phyloP scores from a whole-genome alignment of 1,140 invertebrate species.

The Dinothrombium tinctorium region DNA sequence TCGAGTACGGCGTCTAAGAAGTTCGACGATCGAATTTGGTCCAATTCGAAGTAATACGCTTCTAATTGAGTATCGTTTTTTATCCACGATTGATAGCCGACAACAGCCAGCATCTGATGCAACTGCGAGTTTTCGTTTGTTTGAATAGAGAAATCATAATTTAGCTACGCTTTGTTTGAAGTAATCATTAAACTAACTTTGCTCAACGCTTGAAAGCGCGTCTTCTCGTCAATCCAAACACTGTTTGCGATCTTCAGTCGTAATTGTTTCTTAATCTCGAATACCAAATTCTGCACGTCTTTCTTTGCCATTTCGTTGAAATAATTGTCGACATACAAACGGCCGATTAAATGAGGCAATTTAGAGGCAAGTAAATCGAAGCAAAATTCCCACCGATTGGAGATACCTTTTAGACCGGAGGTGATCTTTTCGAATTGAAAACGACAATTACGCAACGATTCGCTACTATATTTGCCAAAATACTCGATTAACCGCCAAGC shows the following conservation, averaged over 20 bases:
- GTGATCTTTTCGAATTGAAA: background rate
- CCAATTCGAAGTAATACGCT: constrained; percentile 5
- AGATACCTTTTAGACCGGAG: background rate
- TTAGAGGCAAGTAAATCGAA: background rate
- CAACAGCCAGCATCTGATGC: constrained; percentile 10
- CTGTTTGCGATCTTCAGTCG: constrained; percentile 34
- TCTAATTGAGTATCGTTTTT: constrained; percentile 21
- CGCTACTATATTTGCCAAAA: background rate
- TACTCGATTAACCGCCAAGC: constrained; percentile 42
- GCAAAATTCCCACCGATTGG: background rate
- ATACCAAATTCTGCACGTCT: constrained; percentile 13
- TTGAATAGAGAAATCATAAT: no score
- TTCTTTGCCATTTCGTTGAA: constrained; percentile 26
- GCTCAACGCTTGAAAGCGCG: constrained; percentile 35
- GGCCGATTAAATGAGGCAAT: background rate
- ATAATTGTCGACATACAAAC: constrained; percentile 24
- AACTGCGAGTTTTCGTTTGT: background rate
- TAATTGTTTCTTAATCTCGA: constrained; percentile 16
- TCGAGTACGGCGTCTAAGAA: background rate
- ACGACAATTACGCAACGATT: background rate
- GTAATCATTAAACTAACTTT: constrained; percentile 19
- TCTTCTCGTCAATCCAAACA: constrained; percentile 74
- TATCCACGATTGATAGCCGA: constrained; percentile 24
- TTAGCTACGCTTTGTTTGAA: no score
- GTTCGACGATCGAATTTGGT: background rate